Evolutionary conservation across 2,113 vertebrate genomes (phyloP).

Genomic region (Phyllostomus hastatus): DNA sequence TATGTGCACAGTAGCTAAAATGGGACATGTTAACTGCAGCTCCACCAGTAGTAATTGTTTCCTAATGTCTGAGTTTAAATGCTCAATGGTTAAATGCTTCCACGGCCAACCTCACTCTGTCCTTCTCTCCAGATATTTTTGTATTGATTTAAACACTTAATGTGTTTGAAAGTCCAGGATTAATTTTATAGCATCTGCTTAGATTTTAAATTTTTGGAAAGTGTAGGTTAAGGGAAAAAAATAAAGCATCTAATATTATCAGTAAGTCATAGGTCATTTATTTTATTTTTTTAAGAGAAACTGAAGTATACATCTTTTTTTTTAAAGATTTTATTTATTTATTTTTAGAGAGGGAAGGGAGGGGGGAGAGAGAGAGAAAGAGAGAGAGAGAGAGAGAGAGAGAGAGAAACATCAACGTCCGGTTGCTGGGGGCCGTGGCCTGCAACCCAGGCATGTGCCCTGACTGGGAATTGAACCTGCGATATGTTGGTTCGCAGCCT

Average conservation of each 20-base stretch:
- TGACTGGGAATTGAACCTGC: no score
- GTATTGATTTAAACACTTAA: constrained; percentile 17
- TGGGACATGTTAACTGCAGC: background rate
- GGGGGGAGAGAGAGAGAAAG: no score
- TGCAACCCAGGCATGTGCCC: no score
- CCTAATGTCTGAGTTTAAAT: constrained; percentile 25
- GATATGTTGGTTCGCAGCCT: no score
- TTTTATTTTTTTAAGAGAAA: no score
- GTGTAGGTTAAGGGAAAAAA: background rate
- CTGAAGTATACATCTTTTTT: no score
- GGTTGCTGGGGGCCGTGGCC: no score
- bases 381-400: no score
- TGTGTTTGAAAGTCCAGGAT: background rate
- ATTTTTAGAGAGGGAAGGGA: no score
- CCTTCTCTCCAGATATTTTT: background rate
- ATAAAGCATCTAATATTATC: background rate
- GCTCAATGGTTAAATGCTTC: background rate
- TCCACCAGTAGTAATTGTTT: constrained; percentile 19
- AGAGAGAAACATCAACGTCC: no score
- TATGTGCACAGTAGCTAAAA: background rate
- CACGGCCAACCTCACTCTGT: background rate
- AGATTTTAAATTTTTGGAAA: constrained; percentile 26
- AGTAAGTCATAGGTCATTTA: background rate
- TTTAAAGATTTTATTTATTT: no score
- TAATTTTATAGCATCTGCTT: background rate